phyloP scores from a whole-genome alignment of 2,888 invertebrate species.

The Stenodera caucasica region DNA sequence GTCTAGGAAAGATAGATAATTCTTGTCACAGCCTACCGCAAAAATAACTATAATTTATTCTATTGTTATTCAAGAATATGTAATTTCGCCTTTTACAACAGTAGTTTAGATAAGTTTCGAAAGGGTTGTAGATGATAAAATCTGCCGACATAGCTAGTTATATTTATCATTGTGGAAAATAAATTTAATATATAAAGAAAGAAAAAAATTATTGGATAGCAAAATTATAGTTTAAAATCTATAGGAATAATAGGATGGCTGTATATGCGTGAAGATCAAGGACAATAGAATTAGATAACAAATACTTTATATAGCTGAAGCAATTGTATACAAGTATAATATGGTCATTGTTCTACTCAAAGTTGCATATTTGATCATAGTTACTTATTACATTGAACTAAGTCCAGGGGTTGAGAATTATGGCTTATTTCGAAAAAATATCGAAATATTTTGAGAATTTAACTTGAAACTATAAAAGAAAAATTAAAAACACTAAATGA shows the following conservation, averaged over 20 bases:
- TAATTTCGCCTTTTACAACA: neutral
- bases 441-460: neutral
- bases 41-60: neutral
- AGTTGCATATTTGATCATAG: slow-evolving; percentile 18
- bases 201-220: neutral
- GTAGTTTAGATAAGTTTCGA: neutral
- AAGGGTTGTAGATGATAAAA: neutral
- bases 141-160: neutral
- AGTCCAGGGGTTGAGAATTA: too few species aligned
- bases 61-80: neutral
- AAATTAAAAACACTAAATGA: slow-evolving; percentile 33
- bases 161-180: neutral
- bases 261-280: slow-evolving; percentile 30
- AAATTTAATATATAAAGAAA: neutral
- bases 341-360: slow-evolving; percentile 28
- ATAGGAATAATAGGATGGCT: slow-evolving; percentile 10
- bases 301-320: slow-evolving; percentile 26
- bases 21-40: neutral
- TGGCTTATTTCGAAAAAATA: too few species aligned
- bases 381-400: neutral
- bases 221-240: slow-evolving; percentile 11
- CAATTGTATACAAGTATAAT: slow-evolving; percentile 15
- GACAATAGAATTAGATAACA: slow-evolving; percentile 31
- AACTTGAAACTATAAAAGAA: neutral
- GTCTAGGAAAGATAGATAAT: neutral